A percentile compares a stretch with the other conserved stretches of the same genome.
Conservation (phyloP, 2,113 vertebrate species). For the Alouatta palliata region DNA sequence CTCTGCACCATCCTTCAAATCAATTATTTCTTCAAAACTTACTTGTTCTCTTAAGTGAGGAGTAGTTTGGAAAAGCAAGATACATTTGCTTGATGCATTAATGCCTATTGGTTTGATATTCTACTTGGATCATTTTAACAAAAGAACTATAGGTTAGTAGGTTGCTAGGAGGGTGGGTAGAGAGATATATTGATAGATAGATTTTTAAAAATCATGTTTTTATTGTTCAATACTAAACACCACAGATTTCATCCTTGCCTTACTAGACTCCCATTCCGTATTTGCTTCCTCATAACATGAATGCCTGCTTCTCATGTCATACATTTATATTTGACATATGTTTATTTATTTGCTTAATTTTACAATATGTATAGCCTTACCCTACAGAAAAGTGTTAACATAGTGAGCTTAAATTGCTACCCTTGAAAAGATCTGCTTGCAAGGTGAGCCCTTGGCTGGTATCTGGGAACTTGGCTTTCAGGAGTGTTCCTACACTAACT, state of each 20-base stretch:
- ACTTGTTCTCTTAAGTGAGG: background rate
- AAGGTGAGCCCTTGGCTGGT: background rate
- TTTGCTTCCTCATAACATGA: background rate
- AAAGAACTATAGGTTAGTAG: background rate
- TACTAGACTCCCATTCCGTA: background rate
- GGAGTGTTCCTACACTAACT: background rate
- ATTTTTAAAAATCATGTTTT: background rate
- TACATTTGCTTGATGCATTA: background rate
- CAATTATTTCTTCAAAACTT: background rate
- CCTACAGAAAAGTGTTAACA: background rate
- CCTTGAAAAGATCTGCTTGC: background rate
- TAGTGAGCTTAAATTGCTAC: background rate
- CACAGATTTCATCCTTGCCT: background rate
- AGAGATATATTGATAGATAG: background rate
- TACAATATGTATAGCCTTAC: background rate
- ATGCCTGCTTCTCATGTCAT: background rate
- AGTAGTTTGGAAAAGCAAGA: background rate
- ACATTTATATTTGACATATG: background rate
- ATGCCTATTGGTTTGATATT: background rate
- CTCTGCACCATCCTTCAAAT: background rate
- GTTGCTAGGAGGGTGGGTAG: background rate
- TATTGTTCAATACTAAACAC: background rate
- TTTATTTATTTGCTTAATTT: background rate
- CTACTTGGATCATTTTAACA: background rate
- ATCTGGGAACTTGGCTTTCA: background rate